These are phyloP conservation scores for Astropecten irregularis DNA, from an alignment of 53 echinoderm and acorn worm genomes.

Conservation along the genomic window DNA sequence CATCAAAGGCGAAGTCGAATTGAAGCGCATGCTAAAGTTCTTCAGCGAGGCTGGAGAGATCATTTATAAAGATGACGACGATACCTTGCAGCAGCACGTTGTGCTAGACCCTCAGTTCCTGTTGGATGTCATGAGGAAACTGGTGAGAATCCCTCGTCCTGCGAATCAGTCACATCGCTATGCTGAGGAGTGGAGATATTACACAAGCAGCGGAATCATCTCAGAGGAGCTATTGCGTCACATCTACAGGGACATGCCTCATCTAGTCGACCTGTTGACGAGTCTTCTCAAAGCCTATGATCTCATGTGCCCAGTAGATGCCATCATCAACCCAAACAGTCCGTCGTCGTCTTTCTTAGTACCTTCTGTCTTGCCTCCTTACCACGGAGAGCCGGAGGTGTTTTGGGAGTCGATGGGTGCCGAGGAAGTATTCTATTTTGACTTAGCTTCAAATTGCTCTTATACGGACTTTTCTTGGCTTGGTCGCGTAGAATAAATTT, in stretches of 20 bases:
- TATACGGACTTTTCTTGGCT: background rate
- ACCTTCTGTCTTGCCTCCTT: no score
- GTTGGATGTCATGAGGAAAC: no score
- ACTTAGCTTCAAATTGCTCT: background rate
- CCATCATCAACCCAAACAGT: no score
- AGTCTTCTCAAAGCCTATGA: conserved; percentile 22
- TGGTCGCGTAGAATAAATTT: conserved; percentile 16
- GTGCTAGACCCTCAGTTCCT: conserved; percentile 40
- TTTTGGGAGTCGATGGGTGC: no score
- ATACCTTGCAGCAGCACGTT: background rate
- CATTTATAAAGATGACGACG: conserved; percentile 24
- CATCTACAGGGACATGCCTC: conserved; percentile 25
- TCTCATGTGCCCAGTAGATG: no score
- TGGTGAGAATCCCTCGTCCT: background rate
- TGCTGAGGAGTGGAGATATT: conserved; percentile 31
- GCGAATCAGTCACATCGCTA: conserved; percentile 19
- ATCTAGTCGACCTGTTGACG: background rate
- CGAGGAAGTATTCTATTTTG: no score
- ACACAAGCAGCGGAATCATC: conserved; percentile 16
- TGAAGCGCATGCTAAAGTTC: conserved; percentile 4
- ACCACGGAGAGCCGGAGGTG: no score
- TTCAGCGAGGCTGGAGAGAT: conserved; percentile 36
- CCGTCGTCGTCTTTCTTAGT: no score
- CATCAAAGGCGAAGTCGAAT: background rate
- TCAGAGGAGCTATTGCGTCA: background rate